phyloP scores from a whole-genome alignment of 1,140 invertebrate genomes.

The Euwallacea similis region DNA sequence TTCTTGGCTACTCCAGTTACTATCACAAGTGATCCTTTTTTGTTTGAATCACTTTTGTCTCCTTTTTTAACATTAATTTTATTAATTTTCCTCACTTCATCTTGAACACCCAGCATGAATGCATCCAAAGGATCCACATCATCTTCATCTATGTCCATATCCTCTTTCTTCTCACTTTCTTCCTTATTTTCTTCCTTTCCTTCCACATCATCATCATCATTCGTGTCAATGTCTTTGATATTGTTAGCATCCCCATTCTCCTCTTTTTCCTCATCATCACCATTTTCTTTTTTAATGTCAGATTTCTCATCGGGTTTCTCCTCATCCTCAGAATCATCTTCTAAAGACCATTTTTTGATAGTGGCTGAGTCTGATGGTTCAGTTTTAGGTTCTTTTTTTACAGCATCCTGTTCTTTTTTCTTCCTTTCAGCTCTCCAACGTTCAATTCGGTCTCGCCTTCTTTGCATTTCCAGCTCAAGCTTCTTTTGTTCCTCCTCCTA shows the following conservation, averaged over 20 bases:
- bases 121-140: slow-evolving; percentile 52
- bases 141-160: slow-evolving; percentile 48
- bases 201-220: slow-evolving; percentile 61
- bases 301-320: slow-evolving; percentile 57
- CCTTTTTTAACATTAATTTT: slow-evolving; percentile 66
- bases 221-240: slow-evolving; percentile 49
- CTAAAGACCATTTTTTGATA: slow-evolving; percentile 87
- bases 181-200: slow-evolving; percentile 52
- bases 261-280: slow-evolving; percentile 50
- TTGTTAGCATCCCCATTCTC: slow-evolving; percentile 41
- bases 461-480: slow-evolving; percentile 95
- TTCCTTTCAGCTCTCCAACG: slow-evolving; percentile 88
- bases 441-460: slow-evolving; percentile 90
- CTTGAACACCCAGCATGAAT: slow-evolving; percentile 63
- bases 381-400: slow-evolving; percentile 72
- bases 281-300: slow-evolving; percentile 55
- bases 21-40: slow-evolving; percentile 68
- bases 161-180: slow-evolving; percentile 43
- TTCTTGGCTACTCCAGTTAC: slow-evolving; percentile 91
- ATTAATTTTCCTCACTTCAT: slow-evolving; percentile 90
- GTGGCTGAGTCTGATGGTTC: slow-evolving; percentile 43
- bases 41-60: slow-evolving; percentile 48
- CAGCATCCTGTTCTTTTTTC: slow-evolving; percentile 77
- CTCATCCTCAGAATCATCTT: slow-evolving; percentile 83
- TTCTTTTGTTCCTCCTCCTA: slow-evolving; percentile 85